Percentiles rank a stretch among this genome's conserved stretches.
phyloP scores from a whole-genome alignment of 2,113 vertebrate genomes.

The Progne subis region DNA sequence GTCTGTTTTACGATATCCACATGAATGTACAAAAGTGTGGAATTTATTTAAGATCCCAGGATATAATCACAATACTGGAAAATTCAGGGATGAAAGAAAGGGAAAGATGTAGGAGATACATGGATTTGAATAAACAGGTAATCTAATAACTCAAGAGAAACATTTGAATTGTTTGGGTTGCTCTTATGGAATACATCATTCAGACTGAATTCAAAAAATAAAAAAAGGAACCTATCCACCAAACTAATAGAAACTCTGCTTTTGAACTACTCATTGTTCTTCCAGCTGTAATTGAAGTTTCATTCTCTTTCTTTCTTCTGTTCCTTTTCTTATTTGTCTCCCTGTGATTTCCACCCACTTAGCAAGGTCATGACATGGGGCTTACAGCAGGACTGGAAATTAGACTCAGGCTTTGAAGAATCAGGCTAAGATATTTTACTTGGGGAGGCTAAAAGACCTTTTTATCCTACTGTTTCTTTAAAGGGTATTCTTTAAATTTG shows the following conservation, averaged over 20 bases:
- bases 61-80: not conserved
- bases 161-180: not conserved
- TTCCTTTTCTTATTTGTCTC: conserved; percentile 33
- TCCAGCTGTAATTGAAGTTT: not conserved
- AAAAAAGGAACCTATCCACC: not conserved
- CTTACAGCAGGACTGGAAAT: conserved; percentile 17
- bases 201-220: not conserved
- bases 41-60: not conserved
- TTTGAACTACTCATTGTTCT: conserved; percentile 12
- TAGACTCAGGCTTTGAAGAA: conserved; percentile 19
- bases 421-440: not conserved
- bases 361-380: not conserved
- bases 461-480: not conserved
- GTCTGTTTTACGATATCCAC: not conserved
- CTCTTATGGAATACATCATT: not conserved
- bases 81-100: not conserved
- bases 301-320: not conserved
- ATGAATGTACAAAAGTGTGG: not conserved
- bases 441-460: not conserved
- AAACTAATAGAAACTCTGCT: not conserved
- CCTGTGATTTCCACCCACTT: conserved; percentile 33
- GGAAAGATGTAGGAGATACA: not conserved
- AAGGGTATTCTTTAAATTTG: not conserved
- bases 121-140: not conserved
- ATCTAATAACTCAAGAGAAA: not conserved